Base-by-base conservation (phyloP, 2,888 invertebrate genomes). In the Melinaea marsaeus region DNA sequence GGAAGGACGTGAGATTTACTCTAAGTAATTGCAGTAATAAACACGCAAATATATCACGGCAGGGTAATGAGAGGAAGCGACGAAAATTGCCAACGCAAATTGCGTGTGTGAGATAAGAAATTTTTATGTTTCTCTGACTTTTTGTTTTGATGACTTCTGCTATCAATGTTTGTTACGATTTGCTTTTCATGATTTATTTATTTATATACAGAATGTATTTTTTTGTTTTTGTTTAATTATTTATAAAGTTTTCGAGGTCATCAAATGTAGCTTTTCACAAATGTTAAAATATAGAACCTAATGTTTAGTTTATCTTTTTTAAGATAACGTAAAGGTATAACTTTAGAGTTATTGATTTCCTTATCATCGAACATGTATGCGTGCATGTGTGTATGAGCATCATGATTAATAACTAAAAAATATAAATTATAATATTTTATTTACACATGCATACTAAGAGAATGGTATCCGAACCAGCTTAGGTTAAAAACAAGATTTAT, bases 11-110 rank as follows among this genome's bases (percentile, higher is more conserved):
- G 88, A 91, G 91, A 91, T 91, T 91, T 91, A 91, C 90, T 91
- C 90, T 91, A 91, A 91, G 91, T 91, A 91, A 91, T 91, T 91
- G 91, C 91, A 87, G 90, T 91, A 91, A 91, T 91, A 91, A 91
- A 91, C 90, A 89, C 88, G 89, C 86, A 90, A 88, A 90, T 90
- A 90, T 90, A 90, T 90, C 90, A 90, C 88, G 84, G 79, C 88
- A 80, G 85, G 82, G 90, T 90, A 90, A 90, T 90, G 89, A 90
- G 88, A 88, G 89, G 89, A 90, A 90, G 86, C 86, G 82, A 73
- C 86, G 83, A 85, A 84, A 90, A 90, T 90, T 89, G 87, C 86
- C 88, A 74, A 81, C 87, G 87, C 85, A 90, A 90, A 90, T 90
- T 89, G 90, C 88, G 90, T 89, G 90, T 90, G 86, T 89, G 90